Base-by-base conservation (phyloP, 2,113 vertebrate species). In the Nematolebias whitei region DNA sequence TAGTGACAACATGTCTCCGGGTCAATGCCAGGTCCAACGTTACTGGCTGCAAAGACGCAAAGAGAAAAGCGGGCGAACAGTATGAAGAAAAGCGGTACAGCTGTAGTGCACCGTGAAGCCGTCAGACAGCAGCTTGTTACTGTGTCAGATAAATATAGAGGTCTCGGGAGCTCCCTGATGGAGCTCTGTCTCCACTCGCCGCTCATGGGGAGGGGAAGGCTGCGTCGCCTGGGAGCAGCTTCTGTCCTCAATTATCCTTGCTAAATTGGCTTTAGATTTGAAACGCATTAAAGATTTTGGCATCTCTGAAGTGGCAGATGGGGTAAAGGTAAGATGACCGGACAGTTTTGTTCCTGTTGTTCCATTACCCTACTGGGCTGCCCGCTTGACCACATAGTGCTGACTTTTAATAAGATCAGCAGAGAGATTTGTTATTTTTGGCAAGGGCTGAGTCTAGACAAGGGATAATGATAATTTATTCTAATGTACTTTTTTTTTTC, bases 111-210 rank as follows among this genome's bases (percentile, higher is more conserved):
- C 50, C 64, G 53, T 41, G 67, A 75, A 62, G 68, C 78, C 76
- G 71, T 75, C 80, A 82, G 74, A 84, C 88, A 82, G 74, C 13
- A 16, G 70, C 82, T 85, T 77, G 87, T 90, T 87, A 91, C 88
- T 84, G 84, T 90, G 89, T 89, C 88, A 84, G 83, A 91, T 88
- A 91, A 91, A 90, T 87, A 87, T 86, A 90, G 87, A 85, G 76
- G 68, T 84, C 88, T 87, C 85, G 76, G 68, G 79, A 89, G 87
- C 48, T 63, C 79, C 74, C 38, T 59, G 29, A 74, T 77, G 71
- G 60, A 72, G 66, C 76, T 79, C 73, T 63, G 59, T 80, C 81
- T 82, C 72, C n/a, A 50, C 68, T 69, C 38, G 70, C 79, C 79
- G 65, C 76, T 78, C 19, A 40, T 71, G 71, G 64, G 67, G 76